Base-by-base conservation (phyloP, 2,113 vertebrate species). In the Miniopterus natalensis region DNA sequence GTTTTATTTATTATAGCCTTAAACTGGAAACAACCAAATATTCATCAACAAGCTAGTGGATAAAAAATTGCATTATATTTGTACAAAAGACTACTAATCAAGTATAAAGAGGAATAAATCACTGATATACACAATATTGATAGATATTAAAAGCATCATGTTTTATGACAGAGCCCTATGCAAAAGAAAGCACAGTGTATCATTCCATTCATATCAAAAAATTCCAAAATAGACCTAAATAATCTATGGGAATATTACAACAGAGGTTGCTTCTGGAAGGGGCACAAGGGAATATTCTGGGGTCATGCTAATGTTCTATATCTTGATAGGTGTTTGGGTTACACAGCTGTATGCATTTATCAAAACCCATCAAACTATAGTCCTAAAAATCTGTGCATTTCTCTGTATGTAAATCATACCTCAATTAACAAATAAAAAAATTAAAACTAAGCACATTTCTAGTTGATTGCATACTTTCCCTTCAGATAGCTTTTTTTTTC, bases 351-450 rank as follows among this genome's bases (percentile, higher is more conserved):
- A 59, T 40, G 12, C 40, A 79, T 86, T 92, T 95, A 51, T 95
- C 12, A 92, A 75, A 84, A 91, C 29, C 83, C 49, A 83, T 83
- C 51, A 45, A 95, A 84, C 18, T 63, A 66, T 21, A 91, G 8
- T 79, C 49, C 84, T 95, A 87, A 92, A 36, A 95, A 83, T 90
- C 12, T 78, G 25, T 80, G 40, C 45, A 84, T 94, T 90, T 87
- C 53, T 73, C 27, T 40, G 13, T 61, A 84, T 61, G 11, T 80
- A 87, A 96, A 88, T 92, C 79, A 27, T n/a, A 89, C 40, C 31
- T 84, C n/a, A 80, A 75, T 31, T 57, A 11, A 68, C 86, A 96
- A 77, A 73, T 87, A 36, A 42, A 55, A 84, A 95, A 93, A 70
- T 14, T 17, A 84, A 95, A 92, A 13, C 47, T 65, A 91, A 86